These are phyloP conservation scores for Pelusios castaneus DNA, from an alignment of 2,113 vertebrate genomes.

Conservation along the genomic window DNA sequence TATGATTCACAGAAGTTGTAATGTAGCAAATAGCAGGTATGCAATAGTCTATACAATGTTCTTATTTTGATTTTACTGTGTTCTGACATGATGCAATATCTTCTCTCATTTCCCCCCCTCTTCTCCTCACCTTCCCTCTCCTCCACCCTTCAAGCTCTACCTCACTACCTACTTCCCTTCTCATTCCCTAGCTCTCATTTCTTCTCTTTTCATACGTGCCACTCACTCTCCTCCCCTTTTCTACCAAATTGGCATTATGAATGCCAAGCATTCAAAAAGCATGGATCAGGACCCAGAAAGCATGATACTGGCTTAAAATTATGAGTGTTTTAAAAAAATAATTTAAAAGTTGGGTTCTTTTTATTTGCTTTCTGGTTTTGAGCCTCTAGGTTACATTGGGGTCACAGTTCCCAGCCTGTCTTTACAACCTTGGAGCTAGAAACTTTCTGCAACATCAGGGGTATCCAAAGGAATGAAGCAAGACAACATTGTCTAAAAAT, in stretches of 20 bases:
- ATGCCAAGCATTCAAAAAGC: too few relatives aligned
- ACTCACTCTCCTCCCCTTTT: background rate
- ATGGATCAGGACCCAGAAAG: too few relatives aligned
- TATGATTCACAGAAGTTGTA: background rate
- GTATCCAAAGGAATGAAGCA: too few relatives aligned
- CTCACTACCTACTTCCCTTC: background rate
- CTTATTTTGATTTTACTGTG: rapidly evolving
- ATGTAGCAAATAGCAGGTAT: background rate
- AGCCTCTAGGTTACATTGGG: too few relatives aligned
- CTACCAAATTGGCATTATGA: background rate
- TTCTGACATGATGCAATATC: background rate
- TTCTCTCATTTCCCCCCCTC: background rate
- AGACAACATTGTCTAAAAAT: too few relatives aligned
- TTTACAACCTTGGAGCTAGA: too few relatives aligned
- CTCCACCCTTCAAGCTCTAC: background rate
- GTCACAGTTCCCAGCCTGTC: too few relatives aligned
- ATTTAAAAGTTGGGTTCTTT: too few relatives aligned
- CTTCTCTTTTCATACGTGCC: background rate
- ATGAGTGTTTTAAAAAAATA: too few relatives aligned
- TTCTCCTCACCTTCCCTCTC: background rate
- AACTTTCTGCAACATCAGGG: too few relatives aligned
- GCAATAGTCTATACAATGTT: background rate
- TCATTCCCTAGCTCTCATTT: background rate
- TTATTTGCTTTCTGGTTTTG: too few relatives aligned
- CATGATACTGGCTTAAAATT: too few relatives aligned